Evolutionary conservation across 2,113 vertebrate species (phyloP), one percentile per base, ranked within the genome.

Genomic region (Cranoglanis bouderius): DNA sequence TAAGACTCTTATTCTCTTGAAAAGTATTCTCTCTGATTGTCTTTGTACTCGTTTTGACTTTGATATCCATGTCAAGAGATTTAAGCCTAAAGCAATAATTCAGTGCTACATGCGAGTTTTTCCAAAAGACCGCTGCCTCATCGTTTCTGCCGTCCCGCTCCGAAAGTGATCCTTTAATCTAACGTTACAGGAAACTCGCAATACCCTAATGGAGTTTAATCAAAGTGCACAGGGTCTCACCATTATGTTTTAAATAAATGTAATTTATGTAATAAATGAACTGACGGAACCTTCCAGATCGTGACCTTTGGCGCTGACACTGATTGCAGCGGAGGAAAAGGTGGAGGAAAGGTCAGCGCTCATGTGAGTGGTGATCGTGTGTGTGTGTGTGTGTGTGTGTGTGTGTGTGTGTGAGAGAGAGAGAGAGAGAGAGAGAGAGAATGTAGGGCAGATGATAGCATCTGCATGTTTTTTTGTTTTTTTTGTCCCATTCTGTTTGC

Each of bases 161-260:
- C 13, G 84, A 63, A 87, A 32, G 12, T 8, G 55, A 61, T 87
- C 85, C 40, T 49, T 40, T 63, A 14, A 32, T 80, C 74, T 86
- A 57, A n/a, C 43, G 18, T 78, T 63, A 87, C 72, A 78, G 55
- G 40, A 63, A 59, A 55, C 74, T 63, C 51, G 3, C 29, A 13
- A 78, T 86, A 75, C 85, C 38, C 70, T 75, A 57, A 46, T 63
- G 38, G 85, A 86, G 72, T 61, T 74, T 85, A 85, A 85, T 85
- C 84, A 40, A 18, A 74, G 67, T 26, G n/a, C 46, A 21, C 46
- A 32, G 6, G 0, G 6, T 51, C 46, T 80, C 26, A 53, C 46
- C n/a, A n/a, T n/a, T n/a, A n/a, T n/a, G n/a, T n/a, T n/a, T n/a
- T n/a, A n/a, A n/a, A n/a, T n/a, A n/a, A n/a, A n/a, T n/a, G n/a